Evolutionary conservation across 2,888 invertebrate species (phyloP), one percentile per base, ranked within the genome.

Genomic region (Sesamia inferens): DNA sequence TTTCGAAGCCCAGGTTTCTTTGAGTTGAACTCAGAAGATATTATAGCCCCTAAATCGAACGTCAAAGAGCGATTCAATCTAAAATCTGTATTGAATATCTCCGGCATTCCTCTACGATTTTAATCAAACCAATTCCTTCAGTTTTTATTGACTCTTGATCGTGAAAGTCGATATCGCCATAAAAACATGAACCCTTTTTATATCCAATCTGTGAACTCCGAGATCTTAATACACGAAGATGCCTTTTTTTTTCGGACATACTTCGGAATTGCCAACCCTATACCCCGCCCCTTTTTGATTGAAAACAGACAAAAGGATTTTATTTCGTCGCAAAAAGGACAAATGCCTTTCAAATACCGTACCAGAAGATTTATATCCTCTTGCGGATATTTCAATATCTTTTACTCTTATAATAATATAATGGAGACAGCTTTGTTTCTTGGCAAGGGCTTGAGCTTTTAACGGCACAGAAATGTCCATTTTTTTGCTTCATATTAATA

Each of bases 281-380:
- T 73, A 75, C 61, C 48, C 68, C 65, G 64, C 71, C 74, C 75
- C 51, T 79, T 84, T 92, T 92, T 93, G 92, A 94, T 93, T 93
- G 93, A 92, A 93, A 92, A 90, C 91, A 91, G 91, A 93, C 93
- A 93, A 94, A 93, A 92, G 92, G 90, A 90, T 90, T 93, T 92
- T 90, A 91, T 90, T 82, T 86, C 84, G 64, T 72, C 85, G 83
- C 85, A 90, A 90, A 93, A 93, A 90, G 92, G 91, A 92, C 92
- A 92, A 93, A 94, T 90, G 88, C 91, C 89, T 92, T 88, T 90
- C 92, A 91, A 93, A 93, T 92, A 88, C 90, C 91, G 87, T 79
- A 86, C 75, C 86, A 85, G 83, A 88, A 90, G 93, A 93, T 93
- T 92, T 92, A 92, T 92, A 90, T 88, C 90, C 88, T 81, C 78